Evolutionary conservation across 1,140 invertebrate genomes (phyloP).

Genomic region (Pseudomyrmex flavicornis): DNA sequence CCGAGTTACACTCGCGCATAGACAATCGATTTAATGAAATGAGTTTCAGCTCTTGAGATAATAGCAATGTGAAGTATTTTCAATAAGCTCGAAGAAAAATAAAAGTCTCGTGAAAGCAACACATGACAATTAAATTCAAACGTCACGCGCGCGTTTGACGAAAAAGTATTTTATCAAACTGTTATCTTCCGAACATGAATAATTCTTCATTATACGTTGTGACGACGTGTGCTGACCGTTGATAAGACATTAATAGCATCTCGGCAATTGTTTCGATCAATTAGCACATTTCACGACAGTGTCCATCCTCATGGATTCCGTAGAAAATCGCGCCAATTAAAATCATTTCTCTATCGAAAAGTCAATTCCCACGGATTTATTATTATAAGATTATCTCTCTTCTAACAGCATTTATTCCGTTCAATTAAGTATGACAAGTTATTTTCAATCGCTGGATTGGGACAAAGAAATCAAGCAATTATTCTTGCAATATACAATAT

Average conservation of each 20-base stretch:
- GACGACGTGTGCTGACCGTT: slow-evolving; percentile 66
- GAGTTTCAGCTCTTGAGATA: neutral
- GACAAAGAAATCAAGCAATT: neutral
- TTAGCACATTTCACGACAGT: slow-evolving; percentile 63
- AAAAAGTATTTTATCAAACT: slow-evolving; percentile 30
- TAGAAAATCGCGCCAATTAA: slow-evolving; percentile 71
- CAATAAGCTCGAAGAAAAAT: slow-evolving; percentile 8
- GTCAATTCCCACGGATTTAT: slow-evolving; percentile 71
- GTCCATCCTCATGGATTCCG: slow-evolving; percentile 38
- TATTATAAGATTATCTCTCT: too few species aligned
- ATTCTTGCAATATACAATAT: neutral
- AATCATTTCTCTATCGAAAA: slow-evolving; percentile 67
- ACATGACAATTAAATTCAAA: slow-evolving; percentile 22
- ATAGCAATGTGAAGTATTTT: slow-evolving; percentile 27
- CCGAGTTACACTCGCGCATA: neutral
- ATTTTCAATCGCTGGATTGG: neutral
- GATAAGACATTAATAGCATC: slow-evolving; percentile 74
- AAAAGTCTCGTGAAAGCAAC: neutral
- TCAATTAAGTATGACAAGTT: slow-evolving; percentile 17
- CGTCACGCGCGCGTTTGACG: neutral
- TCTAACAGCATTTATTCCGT: neutral
- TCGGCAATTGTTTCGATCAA: slow-evolving; percentile 73
- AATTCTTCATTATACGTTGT: neutral
- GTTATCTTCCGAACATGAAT: slow-evolving; percentile 4
- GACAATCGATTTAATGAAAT: neutral